Evolutionary conservation across 1,140 invertebrate genomes (phyloP), one percentile per base, ranked within the genome.

Genomic region (Sesamia nonagrioides): DNA sequence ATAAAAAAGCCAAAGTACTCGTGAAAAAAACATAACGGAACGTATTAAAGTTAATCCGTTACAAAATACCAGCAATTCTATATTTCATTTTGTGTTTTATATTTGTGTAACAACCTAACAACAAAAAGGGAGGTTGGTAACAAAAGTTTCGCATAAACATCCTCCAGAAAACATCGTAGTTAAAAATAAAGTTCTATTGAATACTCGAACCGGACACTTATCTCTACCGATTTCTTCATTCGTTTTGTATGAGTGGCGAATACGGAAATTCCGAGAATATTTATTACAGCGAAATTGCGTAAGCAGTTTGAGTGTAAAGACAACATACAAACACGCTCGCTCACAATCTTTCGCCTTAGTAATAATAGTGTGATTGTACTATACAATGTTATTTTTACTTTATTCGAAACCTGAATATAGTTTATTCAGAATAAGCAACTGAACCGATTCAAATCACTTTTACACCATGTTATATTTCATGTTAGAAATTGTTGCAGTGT

Each of bases 141-240:
- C 11, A 37, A 66, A 66, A 66, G 61, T 66, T 66, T 66, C 13
- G 3, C 61, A 37, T 66, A 66, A 66, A 66, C 37, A 66, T 42
- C 61, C 37, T 0, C 61, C n/a, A 37, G 13, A 42, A 66, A 61
- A 66, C 37, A 66, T 66, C 2, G 37, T 21, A 42, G 61, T 66
- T 13, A 42, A 37, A 66, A 66, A 66, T 66, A 66, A 66, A 66
- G 35, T 66, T 66, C 42, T 66, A 37, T 27, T 27, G 3, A 27
- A 27, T 66, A 66, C 61, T 42, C 21, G n/a, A 17, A 66, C 37
- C 37, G 37, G 37, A 66, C 37, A 66, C 61, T 66, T 66, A 66
- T 66, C 61, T 66, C 11, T 60, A 17, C 17, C 54, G 9, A 4
- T 60, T 35, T 60, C 17, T 9, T 17, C 6, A 17, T 2, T 21